Conservation (phyloP, 1,140 invertebrate species). For the Steinernema feltiae region DNA sequence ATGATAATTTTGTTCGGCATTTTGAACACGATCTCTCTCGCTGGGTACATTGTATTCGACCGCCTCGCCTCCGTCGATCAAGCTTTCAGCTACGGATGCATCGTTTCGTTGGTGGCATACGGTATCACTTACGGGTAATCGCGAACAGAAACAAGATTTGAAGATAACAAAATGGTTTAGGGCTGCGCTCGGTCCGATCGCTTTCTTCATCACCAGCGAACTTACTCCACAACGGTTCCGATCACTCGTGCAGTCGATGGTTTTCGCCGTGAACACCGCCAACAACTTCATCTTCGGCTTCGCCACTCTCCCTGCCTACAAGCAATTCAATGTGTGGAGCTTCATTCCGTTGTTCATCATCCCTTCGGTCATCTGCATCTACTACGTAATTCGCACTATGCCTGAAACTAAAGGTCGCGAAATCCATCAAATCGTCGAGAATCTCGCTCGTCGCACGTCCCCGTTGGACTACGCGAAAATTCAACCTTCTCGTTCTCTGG, state of each 20-base stretch:
- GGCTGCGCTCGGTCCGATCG: constrained; percentile 46
- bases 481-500: neutral
- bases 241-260: constrained; percentile 52
- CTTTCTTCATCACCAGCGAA: constrained; percentile 51
- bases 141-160: constrained; percentile 15
- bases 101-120: constrained; percentile 42
- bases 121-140: constrained; percentile 46
- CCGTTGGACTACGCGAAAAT: neutral
- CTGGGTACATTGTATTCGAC: constrained; percentile 46
- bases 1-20: constrained; percentile 45
- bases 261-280: constrained; percentile 46
- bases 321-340: constrained; percentile 43
- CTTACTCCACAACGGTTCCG: constrained; percentile 47
- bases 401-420: constrained; percentile 46
- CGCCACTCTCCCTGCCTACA: constrained; percentile 44
- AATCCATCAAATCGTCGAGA: constrained; percentile 44
- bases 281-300: constrained; percentile 47
- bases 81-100: constrained; percentile 45
- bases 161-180: constrained; percentile 17
- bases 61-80: constrained; percentile 22
- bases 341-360: constrained; percentile 51
- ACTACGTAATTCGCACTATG: constrained; percentile 34
- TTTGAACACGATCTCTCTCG: constrained; percentile 48
- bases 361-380: constrained; percentile 39
- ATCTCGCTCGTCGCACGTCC: constrained; percentile 12